Percentiles rank a stretch among this genome's conserved stretches.
Evolutionary conservation across 1,140 invertebrate genomes (phyloP).

Genomic region (Macrobrachium rosenbergii): DNA sequence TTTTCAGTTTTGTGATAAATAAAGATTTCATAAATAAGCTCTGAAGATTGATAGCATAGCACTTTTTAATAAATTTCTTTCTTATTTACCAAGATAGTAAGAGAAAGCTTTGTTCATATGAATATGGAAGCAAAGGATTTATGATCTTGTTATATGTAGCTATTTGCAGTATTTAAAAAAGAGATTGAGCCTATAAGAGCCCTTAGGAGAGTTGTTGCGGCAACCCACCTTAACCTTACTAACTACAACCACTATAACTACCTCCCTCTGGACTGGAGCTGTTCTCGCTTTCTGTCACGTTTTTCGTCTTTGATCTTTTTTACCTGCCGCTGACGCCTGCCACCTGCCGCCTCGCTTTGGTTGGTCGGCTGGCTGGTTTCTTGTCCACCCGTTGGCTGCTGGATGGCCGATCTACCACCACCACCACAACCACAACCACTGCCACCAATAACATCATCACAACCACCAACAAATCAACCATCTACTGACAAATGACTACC

Average conservation of each 20-base stretch:
- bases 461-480: constrained; percentile 36
- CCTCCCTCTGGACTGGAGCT: constrained; percentile 62
- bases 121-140: constrained; percentile 57
- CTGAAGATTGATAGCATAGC: constrained; percentile 53
- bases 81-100: constrained; percentile 42
- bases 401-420: constrained; percentile 63
- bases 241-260: constrained; percentile 55
- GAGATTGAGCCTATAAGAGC: constrained; percentile 59
- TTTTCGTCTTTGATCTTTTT: constrained; percentile 63
- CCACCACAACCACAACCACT: constrained; percentile 56
- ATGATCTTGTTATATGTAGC: constrained; percentile 45
- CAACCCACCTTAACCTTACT: constrained; percentile 52
- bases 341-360: constrained; percentile 52
- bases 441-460: not conserved
- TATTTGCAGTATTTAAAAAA: constrained; percentile 47
- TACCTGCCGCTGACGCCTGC: constrained; percentile 62
- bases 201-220: constrained; percentile 62
- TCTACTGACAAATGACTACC: constrained; percentile 39
- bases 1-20: constrained; percentile 51
- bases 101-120: constrained; percentile 42
- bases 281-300: constrained; percentile 63
- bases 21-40: constrained; percentile 55
- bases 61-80: constrained; percentile 51
- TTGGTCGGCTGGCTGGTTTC: constrained; percentile 59
- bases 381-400: constrained; percentile 63